phyloP scores from a whole-genome alignment of 2,797 vertebrate species.

The Microctenopoma stevenorrisi region DNA sequence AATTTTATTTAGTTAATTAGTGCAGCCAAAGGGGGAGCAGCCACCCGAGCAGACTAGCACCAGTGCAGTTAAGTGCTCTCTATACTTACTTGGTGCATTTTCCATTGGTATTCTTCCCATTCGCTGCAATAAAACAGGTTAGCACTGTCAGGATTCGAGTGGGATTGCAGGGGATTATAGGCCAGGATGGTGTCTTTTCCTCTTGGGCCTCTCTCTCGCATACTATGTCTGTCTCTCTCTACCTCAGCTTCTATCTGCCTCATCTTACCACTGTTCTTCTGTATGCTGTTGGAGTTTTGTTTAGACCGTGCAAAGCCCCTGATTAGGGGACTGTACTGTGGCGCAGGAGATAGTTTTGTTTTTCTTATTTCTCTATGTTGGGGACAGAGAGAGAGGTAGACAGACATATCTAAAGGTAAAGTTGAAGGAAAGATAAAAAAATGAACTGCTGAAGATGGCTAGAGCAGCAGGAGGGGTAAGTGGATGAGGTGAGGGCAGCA shows the following conservation, averaged over 20 bases:
- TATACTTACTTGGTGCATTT: slow-evolving; percentile 28
- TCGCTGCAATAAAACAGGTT: slow-evolving; percentile 63
- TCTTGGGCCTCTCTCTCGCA: slow-evolving; percentile 16
- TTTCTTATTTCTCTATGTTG: slow-evolving; percentile 39
- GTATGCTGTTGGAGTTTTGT: slow-evolving; percentile 51
- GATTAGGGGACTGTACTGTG: slow-evolving; percentile 55
- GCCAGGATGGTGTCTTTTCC: slow-evolving; percentile 52
- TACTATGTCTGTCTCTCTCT: slow-evolving; percentile 20
- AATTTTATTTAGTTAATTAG: slow-evolving; percentile 29
- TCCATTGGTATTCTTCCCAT: slow-evolving; percentile 57
- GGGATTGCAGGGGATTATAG: slow-evolving; percentile 62
- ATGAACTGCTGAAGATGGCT: not conserved
- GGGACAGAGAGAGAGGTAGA: slow-evolving; percentile 33
- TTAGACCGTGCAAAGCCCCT: slow-evolving; percentile 56
- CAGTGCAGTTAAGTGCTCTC: slow-evolving; percentile 35
- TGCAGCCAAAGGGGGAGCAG: slow-evolving; percentile 16
- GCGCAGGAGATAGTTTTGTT: slow-evolving; percentile 48
- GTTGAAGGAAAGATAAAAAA: slow-evolving; percentile 18
- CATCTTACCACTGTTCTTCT: slow-evolving; percentile 30
- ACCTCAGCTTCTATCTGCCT: slow-evolving; percentile 1
- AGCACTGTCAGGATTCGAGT: slow-evolving; percentile 64
- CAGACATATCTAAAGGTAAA: slow-evolving; percentile 18
- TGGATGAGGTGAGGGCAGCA: slow-evolving; percentile 5
- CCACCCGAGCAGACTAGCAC: slow-evolving; percentile 23
- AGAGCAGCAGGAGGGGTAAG: not conserved